Evolutionary conservation across 2,888 invertebrate genomes (phyloP), one percentile per base, ranked within the genome.

Genomic region (Leptodirus hochenwartii): DNA sequence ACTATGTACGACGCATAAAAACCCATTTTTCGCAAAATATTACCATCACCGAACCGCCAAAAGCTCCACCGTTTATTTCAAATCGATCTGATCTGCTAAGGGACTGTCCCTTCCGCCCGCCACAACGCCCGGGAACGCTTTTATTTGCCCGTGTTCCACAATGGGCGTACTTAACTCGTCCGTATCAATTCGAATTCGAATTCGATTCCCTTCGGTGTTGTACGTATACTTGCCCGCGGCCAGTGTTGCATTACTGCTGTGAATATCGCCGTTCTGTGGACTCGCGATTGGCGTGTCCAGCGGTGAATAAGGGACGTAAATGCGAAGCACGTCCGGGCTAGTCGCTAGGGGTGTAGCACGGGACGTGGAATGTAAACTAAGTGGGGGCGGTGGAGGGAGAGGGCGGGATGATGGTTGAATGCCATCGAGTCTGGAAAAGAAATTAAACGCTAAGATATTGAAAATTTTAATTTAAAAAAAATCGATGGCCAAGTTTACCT

Each of bases 231-330:
- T n/a, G n/a, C n/a, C 25, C 9, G 10, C 25, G 25, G 10, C 10
- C 15, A 27, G 26, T 9, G 34, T 12, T 4, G 34, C 31, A 38
- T 63, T 61, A 5, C 66, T 56, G 8, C 27, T 8, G 16, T 29
- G 20, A 5, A 43, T 25, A 31, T 45, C 45, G 20, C 45, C 45
- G 30, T 62, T 66, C 27, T 64, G 64, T 37, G 61, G 60, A 50
- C 40, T 64, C 45, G 51, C 59, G 44, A 47, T 58, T 41, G 41
- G 66, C 46, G 48, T 56, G 30, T 63, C 66, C 2, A 66, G 47
- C 8, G 67, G 68, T n/a, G 67, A 66, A 52, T 79, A 80, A 2
- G 79, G 77, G 30, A 81, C 80, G 53, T 78, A 80, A 39, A 81
- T 80, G 35, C 80, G 63, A 28, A 81, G 68, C 25, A 79, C 67